Base-by-base conservation (phyloP, 2,797 vertebrate species). In the Karalla daura region DNA sequence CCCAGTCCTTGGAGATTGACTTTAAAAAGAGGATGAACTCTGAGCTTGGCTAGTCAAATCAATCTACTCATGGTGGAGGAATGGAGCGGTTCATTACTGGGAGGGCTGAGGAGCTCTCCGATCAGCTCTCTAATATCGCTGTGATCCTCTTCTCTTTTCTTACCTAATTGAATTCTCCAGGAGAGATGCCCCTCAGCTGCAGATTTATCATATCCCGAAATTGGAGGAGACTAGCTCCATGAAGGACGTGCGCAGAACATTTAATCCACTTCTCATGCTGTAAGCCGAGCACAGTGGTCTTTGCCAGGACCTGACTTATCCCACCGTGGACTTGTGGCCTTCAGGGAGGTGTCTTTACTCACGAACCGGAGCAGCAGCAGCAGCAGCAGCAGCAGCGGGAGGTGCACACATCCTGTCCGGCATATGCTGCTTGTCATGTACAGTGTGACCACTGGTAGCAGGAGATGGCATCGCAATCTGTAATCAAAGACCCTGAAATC, bases 101-200 rank as follows among this genome's bases (percentile, higher is more conserved):
- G 64, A 76, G 78, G 80, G 78, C 75, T 24, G 77, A 74, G 83
- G 68, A 81, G 84, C 84, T 86, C 84, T 81, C 50, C 63, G 81
- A 86, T 85, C 90, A 86, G 82, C 72, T 77, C 76, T 83, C 75
- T 90, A 88, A 92, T 91, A 87, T 90, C 73, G 18, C 85, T 65
- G 71, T 83, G 84, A 89, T 90, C 84, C 88, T 82, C 74, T 82
- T 83, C 84, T 86, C 82, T 82, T 85, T 89, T 89, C 86, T 70
- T 81, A 83, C 86, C 77, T 92, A 91, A 92, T 91, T 91, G 85
- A 91, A 89, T 88, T 90, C 86, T 89, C 86, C 84, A 77, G 89
- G 74, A 86, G 84, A 92, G 76, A 88, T 86, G 80, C 86, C 87
- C 81, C 86, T 81, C 83, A 84, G 86, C 88, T 70, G 78, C 71